Conservation (phyloP, 2,797 vertebrate species). For the Serranus cabrilla region DNA sequence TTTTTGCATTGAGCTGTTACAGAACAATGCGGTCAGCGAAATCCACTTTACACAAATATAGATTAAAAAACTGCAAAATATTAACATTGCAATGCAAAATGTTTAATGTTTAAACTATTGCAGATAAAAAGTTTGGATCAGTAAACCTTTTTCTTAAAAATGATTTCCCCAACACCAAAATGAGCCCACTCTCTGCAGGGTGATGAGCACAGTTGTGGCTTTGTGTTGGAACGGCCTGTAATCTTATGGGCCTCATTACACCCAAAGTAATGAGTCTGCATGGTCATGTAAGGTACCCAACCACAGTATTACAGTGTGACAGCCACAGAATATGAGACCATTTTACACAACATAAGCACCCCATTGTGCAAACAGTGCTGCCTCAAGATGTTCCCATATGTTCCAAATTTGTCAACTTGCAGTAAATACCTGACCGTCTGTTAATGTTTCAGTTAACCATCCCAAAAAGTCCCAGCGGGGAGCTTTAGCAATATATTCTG, state of each 20-base stretch:
- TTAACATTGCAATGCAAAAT: no score
- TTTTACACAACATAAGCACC: slow-evolving; percentile 22
- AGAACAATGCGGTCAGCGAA: no score
- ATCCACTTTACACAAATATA: no score
- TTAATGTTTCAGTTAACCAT: background rate
- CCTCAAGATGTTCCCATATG: slow-evolving; percentile 14
- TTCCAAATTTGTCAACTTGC: background rate
- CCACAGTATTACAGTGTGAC: slow-evolving; percentile 1
- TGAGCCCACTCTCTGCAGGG: background rate
- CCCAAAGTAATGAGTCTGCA: slow-evolving; percentile 3
- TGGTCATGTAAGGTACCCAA: slow-evolving; percentile 7
- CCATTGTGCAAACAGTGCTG: slow-evolving; percentile 12
- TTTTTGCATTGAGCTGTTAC: no score
- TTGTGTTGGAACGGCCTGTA: background rate
- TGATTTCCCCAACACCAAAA: background rate
- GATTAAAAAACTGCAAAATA: no score
- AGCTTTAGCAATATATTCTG: background rate
- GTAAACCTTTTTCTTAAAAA: background rate
- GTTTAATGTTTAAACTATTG: background rate
- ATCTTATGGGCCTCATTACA: slow-evolving; percentile 20
- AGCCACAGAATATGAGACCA: slow-evolving; percentile 8
- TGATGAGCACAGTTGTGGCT: background rate
- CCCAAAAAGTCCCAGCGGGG: background rate
- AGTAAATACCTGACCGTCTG: background rate
- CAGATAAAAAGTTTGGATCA: background rate